These are phyloP conservation scores for Anser cygnoides DNA, from an alignment of 2,113 vertebrate genomes.

Conservation along the genomic window DNA sequence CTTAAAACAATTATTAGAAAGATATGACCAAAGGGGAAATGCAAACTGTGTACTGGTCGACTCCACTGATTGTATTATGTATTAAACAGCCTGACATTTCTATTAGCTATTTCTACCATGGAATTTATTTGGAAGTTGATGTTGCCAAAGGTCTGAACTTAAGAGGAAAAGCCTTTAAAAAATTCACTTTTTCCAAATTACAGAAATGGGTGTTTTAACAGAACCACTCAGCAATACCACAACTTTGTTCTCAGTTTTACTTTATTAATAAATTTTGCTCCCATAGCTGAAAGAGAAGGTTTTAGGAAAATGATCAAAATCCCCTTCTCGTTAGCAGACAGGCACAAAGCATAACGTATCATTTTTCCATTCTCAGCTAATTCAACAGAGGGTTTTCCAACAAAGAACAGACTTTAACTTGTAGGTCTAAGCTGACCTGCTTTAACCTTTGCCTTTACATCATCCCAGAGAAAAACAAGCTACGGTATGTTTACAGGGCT, in stretches of 20 bases:
- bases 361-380: neutral
- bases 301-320: neutral
- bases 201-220: neutral
- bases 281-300: neutral
- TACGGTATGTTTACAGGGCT: neutral
- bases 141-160: neutral
- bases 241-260: neutral
- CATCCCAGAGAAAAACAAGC: neutral
- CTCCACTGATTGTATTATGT: neutral
- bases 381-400: neutral
- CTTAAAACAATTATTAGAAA: neutral
- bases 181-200: neutral
- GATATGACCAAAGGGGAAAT: neutral
- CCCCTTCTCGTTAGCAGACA: neutral
- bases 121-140: neutral
- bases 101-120: neutral
- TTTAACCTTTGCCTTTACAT: neutral
- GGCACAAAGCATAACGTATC: neutral
- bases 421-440: neutral
- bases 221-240: neutral
- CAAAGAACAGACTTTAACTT: neutral
- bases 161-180: neutral
- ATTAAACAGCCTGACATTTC: neutral
- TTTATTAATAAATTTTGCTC: neutral
- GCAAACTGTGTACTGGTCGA: neutral